Evolutionary conservation across 2,113 vertebrate species (phyloP).

Genomic region (Melanerpes aurifrons): DNA sequence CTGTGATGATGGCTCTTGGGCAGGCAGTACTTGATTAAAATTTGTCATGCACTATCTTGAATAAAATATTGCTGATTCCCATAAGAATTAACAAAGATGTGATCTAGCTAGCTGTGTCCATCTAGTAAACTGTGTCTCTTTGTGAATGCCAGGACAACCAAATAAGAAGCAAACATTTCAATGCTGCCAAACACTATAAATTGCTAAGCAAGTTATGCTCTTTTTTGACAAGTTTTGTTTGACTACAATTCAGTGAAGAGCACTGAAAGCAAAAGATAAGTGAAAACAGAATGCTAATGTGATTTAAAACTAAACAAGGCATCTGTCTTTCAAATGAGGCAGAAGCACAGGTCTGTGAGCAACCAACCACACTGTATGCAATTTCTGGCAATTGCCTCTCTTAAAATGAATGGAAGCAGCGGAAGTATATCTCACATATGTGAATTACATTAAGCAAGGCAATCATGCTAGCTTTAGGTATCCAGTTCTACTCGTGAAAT

Average conservation of each 20-base stretch:
- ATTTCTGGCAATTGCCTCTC: background rate
- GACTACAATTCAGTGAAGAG: background rate
- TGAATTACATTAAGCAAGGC: background rate
- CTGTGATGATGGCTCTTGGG: background rate
- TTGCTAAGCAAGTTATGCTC: background rate
- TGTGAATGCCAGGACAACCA: background rate
- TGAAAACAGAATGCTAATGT: background rate
- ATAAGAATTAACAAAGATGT: background rate
- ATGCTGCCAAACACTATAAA: background rate
- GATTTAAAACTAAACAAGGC: conserved; percentile 14
- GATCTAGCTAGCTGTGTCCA: background rate
- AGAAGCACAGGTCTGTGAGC: background rate
- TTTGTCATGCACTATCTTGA: background rate
- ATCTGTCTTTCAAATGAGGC: conserved; percentile 33
- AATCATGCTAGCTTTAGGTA: conserved; percentile 31
- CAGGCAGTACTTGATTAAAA: background rate
- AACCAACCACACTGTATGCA: background rate
- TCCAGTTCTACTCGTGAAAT: conserved; percentile 44
- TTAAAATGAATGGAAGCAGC: background rate
- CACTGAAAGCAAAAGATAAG: conserved; percentile 2
- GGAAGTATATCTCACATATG: background rate
- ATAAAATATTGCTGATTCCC: background rate
- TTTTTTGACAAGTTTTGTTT: background rate
- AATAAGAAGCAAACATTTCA: background rate
- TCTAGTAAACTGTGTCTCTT: background rate